Conservation (phyloP, 2,113 vertebrate species). For the Scortum barcoo region DNA sequence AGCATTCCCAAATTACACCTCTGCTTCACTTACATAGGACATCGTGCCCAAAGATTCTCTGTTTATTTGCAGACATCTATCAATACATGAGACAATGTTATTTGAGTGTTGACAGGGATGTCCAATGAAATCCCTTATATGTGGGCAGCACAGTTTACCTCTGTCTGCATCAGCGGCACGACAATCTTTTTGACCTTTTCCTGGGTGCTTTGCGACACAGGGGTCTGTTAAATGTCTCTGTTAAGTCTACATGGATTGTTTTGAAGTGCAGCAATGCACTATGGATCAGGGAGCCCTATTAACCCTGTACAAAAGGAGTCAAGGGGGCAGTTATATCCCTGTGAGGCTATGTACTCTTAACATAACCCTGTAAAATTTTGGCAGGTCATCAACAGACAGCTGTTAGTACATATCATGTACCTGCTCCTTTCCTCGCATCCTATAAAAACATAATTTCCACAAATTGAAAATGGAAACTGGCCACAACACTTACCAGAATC, state of each 20-base stretch:
- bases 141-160: not conserved
- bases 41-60: not conserved
- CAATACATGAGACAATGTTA: not conserved
- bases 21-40: too few species aligned
- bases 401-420: not conserved
- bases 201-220: not conserved
- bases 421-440: not conserved
- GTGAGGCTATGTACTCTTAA: not conserved
- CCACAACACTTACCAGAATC: not conserved
- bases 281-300: not conserved
- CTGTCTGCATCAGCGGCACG: not conserved
- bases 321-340: not conserved
- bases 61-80: not conserved
- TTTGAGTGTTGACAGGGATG: not conserved
- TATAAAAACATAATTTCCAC: constrained; percentile 9
- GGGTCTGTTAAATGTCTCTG: not conserved
- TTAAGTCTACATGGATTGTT: not conserved
- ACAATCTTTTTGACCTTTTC: constrained; percentile 1
- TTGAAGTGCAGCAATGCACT: not conserved
- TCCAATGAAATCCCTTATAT: not conserved
- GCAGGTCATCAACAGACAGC: not conserved
- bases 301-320: not conserved
- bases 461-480: not conserved
- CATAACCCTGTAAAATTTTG: not conserved
- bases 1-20: not conserved